Evolutionary conservation across 1,140 invertebrate genomes (phyloP).

Genomic region (Augochlora pura): DNA sequence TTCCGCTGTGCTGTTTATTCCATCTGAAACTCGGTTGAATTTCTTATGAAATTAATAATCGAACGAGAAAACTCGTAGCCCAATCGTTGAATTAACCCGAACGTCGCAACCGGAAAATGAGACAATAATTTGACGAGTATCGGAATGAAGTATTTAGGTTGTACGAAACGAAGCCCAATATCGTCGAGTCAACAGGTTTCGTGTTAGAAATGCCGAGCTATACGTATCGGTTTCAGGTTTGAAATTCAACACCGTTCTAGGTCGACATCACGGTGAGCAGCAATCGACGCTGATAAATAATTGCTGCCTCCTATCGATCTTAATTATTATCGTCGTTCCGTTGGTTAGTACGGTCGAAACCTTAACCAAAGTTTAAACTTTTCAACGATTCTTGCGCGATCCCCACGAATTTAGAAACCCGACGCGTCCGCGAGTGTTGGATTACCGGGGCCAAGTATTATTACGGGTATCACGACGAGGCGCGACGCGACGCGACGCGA

Average conservation of each 20-base stretch:
- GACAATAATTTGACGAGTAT: too few species aligned
- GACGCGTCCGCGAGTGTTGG: background rate
- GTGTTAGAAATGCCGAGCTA: conserved; percentile 13
- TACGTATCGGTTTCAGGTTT: background rate
- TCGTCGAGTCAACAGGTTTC: background rate
- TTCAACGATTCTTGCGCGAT: background rate
- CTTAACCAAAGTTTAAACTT: background rate
- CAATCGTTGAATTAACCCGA: too few species aligned
- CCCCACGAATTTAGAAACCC: conserved; percentile 24
- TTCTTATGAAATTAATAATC: too few species aligned
- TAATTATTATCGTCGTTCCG: background rate
- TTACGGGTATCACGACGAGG: background rate
- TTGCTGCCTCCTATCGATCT: background rate
- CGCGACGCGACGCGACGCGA: background rate
- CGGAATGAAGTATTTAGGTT: background rate
- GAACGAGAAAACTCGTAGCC: too few species aligned
- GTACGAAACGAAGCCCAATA: background rate
- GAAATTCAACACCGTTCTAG: background rate
- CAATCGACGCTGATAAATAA: conserved; percentile 15
- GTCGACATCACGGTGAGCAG: background rate
- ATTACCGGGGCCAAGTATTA: background rate
- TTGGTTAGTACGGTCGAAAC: background rate
- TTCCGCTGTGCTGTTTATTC: too few species aligned
- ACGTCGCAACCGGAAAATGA: too few species aligned
- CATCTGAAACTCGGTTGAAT: too few species aligned